Base-by-base conservation (phyloP, 2,797 vertebrate genomes). In the Staurois parvus region DNA sequence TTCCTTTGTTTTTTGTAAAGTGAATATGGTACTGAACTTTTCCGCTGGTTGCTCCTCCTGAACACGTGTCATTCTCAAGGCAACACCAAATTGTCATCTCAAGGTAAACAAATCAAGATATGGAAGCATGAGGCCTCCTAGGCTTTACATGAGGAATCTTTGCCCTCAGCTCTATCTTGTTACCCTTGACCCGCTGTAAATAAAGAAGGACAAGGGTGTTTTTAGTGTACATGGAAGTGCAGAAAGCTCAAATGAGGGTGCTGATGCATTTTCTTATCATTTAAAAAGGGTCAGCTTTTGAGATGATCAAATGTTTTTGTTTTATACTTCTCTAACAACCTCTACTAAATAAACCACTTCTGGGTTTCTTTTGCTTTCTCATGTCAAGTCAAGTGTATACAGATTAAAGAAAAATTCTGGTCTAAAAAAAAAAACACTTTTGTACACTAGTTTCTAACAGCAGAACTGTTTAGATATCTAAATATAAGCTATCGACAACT, bases 61-160 rank as follows among this genome's bases (percentile, higher is more conserved):
- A 84, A 88, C 88, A 87, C 87, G 59, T 85, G 81, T 68, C 40
- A 32, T 48, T 81, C 80, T 37, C 66, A 79, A 79, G 52, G 76
- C 24, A 72, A 67, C 62, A 67, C 69, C 56, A 67, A 67, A 79
- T 74, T 74, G 84, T 79, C 84, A 79, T 87, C 37, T 85, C 68
- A 91, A 93, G 91, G 91, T 67, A 85, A 79, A 79, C 40, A 79
- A 67, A 62, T n/a, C 32, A 67, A 32, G 73, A 75, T 84, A 72
- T 34, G 45, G 79, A 72, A 67, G 26, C 10, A n/a, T 17, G 68
- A 15, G 56, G 52, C 34, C 30, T 34, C 29, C 52, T 56, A 48
- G 68, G 66, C 40, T 48, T 32, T 70, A n/a, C 32, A 19, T 66
- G 66, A 77, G 62, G 24, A 66, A n/a, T 62, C 42, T 72, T 66